Conservation (phyloP, 2,888 invertebrate genomes). For the Trichogramma evanescens region DNA sequence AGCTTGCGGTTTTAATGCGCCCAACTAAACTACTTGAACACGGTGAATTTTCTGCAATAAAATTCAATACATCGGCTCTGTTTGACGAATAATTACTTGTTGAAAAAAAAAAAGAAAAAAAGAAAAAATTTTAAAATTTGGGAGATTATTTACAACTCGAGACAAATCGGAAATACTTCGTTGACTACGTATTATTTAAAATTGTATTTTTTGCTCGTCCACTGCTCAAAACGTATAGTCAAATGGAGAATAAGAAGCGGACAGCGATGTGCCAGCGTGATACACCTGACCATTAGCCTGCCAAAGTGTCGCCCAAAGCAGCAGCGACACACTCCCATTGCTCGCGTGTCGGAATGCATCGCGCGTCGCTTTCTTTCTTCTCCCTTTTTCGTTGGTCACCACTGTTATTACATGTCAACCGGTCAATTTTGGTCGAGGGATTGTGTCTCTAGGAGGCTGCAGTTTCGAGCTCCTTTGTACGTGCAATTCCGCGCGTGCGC, state of each 20-base stretch:
- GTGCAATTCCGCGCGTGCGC: conserved; percentile 7
- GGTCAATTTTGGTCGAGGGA: conserved; percentile 25
- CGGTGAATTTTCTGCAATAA: conserved; percentile 14
- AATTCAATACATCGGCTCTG: too few relatives aligned
- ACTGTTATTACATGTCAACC: conserved; percentile 42
- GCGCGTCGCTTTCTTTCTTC: conserved; percentile 13
- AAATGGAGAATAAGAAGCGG: too few relatives aligned
- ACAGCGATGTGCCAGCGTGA: not conserved
- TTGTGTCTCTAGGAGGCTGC: not conserved
- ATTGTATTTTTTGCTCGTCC: too few relatives aligned
- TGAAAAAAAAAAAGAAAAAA: too few relatives aligned
- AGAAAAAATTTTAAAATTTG: too few relatives aligned
- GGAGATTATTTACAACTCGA: too few relatives aligned
- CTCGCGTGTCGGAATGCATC: conserved; percentile 45
- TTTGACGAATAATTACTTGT: too few relatives aligned
- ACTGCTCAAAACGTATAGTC: too few relatives aligned
- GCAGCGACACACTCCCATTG: conserved; percentile 8
- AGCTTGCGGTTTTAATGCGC: not conserved
- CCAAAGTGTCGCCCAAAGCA: conserved; percentile 44
- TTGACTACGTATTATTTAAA: too few relatives aligned
- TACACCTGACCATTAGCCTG: conserved; percentile 39
- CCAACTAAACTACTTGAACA: conserved; percentile 12
- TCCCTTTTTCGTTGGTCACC: not conserved
- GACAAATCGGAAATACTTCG: too few relatives aligned
- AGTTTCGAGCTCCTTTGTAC: not conserved